Base-by-base conservation (phyloP, 2,113 vertebrate species). In the Nyctereutes procyonoides region DNA sequence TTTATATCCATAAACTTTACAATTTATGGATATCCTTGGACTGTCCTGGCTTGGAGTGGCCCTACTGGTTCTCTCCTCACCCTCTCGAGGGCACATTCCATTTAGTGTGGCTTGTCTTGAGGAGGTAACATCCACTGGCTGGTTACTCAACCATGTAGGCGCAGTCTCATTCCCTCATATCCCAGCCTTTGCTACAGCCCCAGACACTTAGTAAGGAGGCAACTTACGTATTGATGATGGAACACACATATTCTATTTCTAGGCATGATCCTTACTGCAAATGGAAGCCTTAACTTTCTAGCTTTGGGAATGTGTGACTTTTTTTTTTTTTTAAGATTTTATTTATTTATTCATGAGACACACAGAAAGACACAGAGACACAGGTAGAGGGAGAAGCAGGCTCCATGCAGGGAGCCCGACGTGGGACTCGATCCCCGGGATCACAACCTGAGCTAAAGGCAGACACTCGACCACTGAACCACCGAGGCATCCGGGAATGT, bases 71-170 rank as follows among this genome's bases (percentile, higher is more conserved):
- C 9, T 16, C 20, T 3, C 26, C 28, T 63, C 6, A 4, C 1
- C 28, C 48, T 58, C 12, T 15, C 0, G 2, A 8, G 8, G 56
- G 55, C 35, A 16, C 0, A 0, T 60, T n/a, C 15, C 51, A 3
- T 28, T 20, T 1, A 16, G 17, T 11, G 20, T 43, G 1, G 14
- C 2, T 38, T 3, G 4, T 63, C 35, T 76, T 32, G 2, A 3
- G 8, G 32, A 43, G 26, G 10, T 20, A 10, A 26, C 2, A 0
- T 6, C 4, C 16, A 3, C 26, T 5, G 67, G 5, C 43, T 60
- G 30, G 56, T 15, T n/a, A 14, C 30, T 79, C 38, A 10, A 0
- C 0, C 26, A 2, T 3, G 20, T 5, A 30, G 15, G 48, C 2
- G 16, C 15, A 16, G 48, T 51, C 55, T 55, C 35, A 35, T 60